Evolutionary conservation across 92 coral and sea anemone species (phyloP).

Genomic region (Diadumene lineata): DNA sequence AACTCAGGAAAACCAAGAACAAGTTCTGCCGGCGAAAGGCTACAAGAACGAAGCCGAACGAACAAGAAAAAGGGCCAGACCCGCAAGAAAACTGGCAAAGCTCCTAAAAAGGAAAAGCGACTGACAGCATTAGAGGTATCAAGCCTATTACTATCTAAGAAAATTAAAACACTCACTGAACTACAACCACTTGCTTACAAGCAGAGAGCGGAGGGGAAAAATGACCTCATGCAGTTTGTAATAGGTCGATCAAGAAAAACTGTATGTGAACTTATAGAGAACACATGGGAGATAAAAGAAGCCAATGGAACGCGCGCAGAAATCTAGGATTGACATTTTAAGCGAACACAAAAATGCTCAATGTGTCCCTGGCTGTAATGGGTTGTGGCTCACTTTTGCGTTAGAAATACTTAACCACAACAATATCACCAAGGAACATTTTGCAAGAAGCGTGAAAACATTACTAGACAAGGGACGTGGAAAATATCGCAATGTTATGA

Average conservation of each 20-base stretch:
- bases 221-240: constrained; percentile 50
- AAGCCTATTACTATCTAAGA: constrained; percentile 36
- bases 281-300: constrained; percentile 49
- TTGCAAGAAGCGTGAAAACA: not conserved
- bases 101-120: constrained; percentile 24
- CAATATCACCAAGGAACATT: not conserved
- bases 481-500: constrained; percentile 45
- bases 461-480: constrained; percentile 40
- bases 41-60: not conserved
- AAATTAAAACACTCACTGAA: constrained; percentile 39
- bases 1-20: constrained; percentile 29
- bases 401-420: constrained; percentile 35
- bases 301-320: constrained; percentile 28
- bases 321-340: constrained; percentile 43
- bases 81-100: not conserved
- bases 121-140: constrained; percentile 43
- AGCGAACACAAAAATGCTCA: constrained; percentile 9
- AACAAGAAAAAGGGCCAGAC: not conserved
- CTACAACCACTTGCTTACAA: constrained; percentile 53
- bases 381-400: constrained; percentile 48
- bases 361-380: constrained; percentile 39
- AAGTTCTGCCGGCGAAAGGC: constrained; percentile 27
- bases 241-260: constrained; percentile 46
- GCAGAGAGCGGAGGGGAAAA: constrained; percentile 56
- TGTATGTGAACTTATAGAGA: constrained; percentile 38